phyloP scores from a whole-genome alignment of 37 sponge, comb jelly and placozoan genomes.

The Lycopodina hypogea region DNA sequence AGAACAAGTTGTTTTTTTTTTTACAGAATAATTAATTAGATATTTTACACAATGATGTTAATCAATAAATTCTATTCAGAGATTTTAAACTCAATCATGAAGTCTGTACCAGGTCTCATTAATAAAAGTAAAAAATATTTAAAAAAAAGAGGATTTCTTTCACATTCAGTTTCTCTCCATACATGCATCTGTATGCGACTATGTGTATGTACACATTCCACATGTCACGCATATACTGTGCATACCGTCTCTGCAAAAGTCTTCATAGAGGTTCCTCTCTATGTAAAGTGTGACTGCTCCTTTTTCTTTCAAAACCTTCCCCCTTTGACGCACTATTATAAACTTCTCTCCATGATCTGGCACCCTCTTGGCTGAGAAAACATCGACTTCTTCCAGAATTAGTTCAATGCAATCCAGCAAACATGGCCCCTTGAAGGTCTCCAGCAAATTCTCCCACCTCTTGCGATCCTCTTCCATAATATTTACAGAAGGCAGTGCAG shows the following conservation, averaged over 20 bases:
- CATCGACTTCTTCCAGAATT: slow-evolving; percentile 76
- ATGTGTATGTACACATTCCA: too few species aligned
- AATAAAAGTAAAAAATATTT: too few species aligned
- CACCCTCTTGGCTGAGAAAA: slow-evolving; percentile 72
- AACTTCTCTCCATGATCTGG: slow-evolving; percentile 19
- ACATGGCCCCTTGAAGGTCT: slow-evolving; percentile 65
- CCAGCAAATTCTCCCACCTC: slow-evolving; percentile 20
- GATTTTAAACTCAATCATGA: too few species aligned
- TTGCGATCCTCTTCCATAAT: slow-evolving; percentile 21
- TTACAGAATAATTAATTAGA: neutral
- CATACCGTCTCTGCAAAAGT: slow-evolving; percentile 76
- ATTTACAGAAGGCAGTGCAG: neutral
- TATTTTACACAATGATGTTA: neutral
- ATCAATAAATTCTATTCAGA: neutral
- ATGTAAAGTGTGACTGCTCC: slow-evolving; percentile 69
- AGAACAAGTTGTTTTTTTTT: neutral
- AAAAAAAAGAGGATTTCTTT: too few species aligned
- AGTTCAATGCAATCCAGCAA: slow-evolving; percentile 80
- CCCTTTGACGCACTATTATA: slow-evolving; percentile 53
- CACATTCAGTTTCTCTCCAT: too few species aligned
- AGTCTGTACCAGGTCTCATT: too few species aligned
- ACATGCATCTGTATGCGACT: too few species aligned
- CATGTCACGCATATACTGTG: too few species aligned
- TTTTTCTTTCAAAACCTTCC: slow-evolving; percentile 78
- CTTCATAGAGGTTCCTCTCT: slow-evolving; percentile 88